These are phyloP conservation scores for Rhinogobius similis DNA, from an alignment of 2,113 vertebrate species.

Conservation along the genomic window DNA sequence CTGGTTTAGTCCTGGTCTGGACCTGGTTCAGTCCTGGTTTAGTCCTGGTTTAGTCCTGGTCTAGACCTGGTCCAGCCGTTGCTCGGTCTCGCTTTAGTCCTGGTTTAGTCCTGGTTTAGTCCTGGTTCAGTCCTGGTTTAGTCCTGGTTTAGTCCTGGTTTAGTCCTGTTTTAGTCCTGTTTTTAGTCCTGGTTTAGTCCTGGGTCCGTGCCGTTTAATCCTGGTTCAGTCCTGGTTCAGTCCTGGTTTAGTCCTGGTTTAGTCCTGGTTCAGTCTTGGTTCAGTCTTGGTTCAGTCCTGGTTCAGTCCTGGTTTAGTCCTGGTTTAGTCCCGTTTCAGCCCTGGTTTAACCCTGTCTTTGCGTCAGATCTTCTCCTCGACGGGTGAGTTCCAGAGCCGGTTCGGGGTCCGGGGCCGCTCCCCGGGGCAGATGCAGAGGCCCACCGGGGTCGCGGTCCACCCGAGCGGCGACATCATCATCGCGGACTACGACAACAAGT, in stretches of 20 bases:
- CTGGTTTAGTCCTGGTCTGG: too few relatives aligned
- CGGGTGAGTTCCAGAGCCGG: slow-evolving; percentile 93
- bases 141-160: too few relatives aligned
- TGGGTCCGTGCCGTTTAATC: too few relatives aligned
- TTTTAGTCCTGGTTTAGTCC: background rate
- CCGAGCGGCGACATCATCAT: slow-evolving; percentile 97
- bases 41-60: background rate
- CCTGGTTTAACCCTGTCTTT: background rate
- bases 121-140: background rate
- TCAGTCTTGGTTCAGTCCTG: background rate
- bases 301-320: too few relatives aligned
- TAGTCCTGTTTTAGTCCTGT: too few relatives aligned
- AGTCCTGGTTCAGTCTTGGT: background rate
- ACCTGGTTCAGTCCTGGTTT: background rate
- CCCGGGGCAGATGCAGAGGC: slow-evolving; percentile 92
- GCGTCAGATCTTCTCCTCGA: slow-evolving; percentile 91
- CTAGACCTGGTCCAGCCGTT: too few relatives aligned
- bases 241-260: background rate
- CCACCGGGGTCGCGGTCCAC: slow-evolving; percentile 95
- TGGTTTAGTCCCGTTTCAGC: too few relatives aligned
- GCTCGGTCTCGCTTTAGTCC: too few relatives aligned
- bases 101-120: background rate
- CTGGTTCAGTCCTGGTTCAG: background rate
- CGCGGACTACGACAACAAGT: slow-evolving; percentile 98
- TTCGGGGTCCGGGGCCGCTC: slow-evolving; percentile 94